phyloP scores from a whole-genome alignment of 2,888 invertebrate species.

The Tetheella fluctuosa region DNA sequence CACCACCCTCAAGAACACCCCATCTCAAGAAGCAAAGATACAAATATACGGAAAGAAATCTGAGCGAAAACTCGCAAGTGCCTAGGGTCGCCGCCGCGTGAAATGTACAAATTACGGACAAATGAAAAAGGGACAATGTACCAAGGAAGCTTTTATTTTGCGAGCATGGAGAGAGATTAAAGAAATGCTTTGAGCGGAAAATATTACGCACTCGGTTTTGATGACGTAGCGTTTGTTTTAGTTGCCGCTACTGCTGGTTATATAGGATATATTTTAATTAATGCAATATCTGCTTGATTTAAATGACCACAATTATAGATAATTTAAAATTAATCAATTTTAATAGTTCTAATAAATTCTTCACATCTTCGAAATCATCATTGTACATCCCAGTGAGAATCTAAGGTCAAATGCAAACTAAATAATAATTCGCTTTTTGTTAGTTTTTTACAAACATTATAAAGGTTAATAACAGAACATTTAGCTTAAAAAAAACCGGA shows the following conservation, averaged over 20 bases:
- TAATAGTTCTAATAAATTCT: too few relatives aligned
- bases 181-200: constrained; percentile 27
- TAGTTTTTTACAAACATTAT: too few relatives aligned
- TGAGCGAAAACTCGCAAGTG: constrained; percentile 19
- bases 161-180: constrained; percentile 35
- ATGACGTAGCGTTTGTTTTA: constrained; percentile 20
- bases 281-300: too few relatives aligned
- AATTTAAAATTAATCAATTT: too few relatives aligned
- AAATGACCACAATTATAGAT: background rate
- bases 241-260: too few relatives aligned
- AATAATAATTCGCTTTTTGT: too few relatives aligned
- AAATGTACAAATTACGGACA: constrained; percentile 37
- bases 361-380: too few relatives aligned
- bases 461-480: too few relatives aligned
- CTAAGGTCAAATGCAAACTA: too few relatives aligned
- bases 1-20: background rate
- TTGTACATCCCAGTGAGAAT: too few relatives aligned
- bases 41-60: background rate
- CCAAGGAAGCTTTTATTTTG: constrained; percentile 39
- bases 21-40: background rate
- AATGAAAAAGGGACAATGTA: constrained; percentile 32
- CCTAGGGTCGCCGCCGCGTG: constrained; percentile 19
- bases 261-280: too few relatives aligned
- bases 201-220: constrained; percentile 25
- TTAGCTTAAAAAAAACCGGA: too few relatives aligned